These are phyloP conservation scores for Bolborhynchus lineola DNA, from an alignment of 2,113 vertebrate species.

Conservation along the genomic window DNA sequence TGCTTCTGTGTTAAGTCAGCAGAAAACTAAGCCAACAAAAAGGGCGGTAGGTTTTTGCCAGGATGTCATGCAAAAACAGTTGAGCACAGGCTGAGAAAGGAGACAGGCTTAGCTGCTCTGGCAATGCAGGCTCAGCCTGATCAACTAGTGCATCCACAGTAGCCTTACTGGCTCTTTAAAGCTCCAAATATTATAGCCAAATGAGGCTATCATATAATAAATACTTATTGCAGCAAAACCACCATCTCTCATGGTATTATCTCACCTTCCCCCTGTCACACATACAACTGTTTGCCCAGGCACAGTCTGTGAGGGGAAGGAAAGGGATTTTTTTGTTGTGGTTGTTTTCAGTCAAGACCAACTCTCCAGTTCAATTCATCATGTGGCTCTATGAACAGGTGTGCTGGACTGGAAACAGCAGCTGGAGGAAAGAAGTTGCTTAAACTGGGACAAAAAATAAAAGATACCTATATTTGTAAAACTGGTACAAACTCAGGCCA, in stretches of 20 bases:
- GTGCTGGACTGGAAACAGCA: neutral
- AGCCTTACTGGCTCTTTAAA: neutral
- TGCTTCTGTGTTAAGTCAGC: slow-evolving; percentile 64
- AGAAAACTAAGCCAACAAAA: slow-evolving; percentile 61
- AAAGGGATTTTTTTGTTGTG: neutral
- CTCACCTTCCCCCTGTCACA: neutral
- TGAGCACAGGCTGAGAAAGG: slow-evolving; percentile 1
- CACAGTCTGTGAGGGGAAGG: neutral
- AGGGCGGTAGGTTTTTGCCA: slow-evolving; percentile 5
- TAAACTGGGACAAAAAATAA: neutral
- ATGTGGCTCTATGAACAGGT: neutral
- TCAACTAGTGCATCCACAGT: neutral
- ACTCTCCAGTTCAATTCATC: neutral
- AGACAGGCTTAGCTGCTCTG: neutral
- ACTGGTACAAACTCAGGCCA: neutral
- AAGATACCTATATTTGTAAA: neutral
- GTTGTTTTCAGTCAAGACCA: neutral
- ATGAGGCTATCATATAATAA: neutral
- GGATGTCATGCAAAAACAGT: slow-evolving; percentile 28
- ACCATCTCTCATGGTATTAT: neutral
- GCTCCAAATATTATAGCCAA: neutral
- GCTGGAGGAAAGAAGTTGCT: neutral
- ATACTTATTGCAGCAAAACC: neutral
- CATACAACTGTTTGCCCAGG: neutral
- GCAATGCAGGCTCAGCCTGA: neutral